Percentiles rank a stretch among this genome's conserved stretches.
Conservation (phyloP, 2,113 vertebrate genomes). For the Gavialis gangeticus region DNA sequence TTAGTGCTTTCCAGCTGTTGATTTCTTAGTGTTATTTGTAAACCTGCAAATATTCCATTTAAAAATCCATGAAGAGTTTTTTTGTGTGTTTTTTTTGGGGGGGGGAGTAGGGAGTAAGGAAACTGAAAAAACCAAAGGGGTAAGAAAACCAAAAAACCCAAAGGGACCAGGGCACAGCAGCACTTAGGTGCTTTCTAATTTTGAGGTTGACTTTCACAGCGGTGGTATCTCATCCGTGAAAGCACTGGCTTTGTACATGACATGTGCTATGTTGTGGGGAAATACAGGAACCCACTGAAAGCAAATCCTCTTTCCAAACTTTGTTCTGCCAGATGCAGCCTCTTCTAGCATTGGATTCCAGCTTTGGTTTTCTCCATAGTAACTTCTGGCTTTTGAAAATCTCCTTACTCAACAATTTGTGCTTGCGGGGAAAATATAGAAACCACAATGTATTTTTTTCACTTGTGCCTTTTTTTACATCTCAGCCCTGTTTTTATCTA, state of each 20-base stretch:
- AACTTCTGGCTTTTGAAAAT: slow-evolving; percentile 81
- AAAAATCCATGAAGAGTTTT: slow-evolving; percentile 14
- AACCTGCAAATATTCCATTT: background rate
- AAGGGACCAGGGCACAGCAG: slow-evolving; percentile 6
- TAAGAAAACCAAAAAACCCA: slow-evolving; percentile 11
- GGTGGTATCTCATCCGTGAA: slow-evolving; percentile 22
- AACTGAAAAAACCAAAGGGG: background rate
- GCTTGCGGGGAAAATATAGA: slow-evolving; percentile 69
- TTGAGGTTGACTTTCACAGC: slow-evolving; percentile 32
- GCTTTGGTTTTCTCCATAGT: slow-evolving; percentile 69
- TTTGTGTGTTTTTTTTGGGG: slow-evolving; percentile 22
- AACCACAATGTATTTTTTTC: slow-evolving; percentile 61
- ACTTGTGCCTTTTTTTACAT: slow-evolving; percentile 59
- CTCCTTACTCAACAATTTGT: slow-evolving; percentile 80
- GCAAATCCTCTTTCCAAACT: slow-evolving; percentile 51
- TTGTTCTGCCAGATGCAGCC: slow-evolving; percentile 58
- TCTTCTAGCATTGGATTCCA: slow-evolving; percentile 45
- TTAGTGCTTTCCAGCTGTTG: slow-evolving; percentile 21
- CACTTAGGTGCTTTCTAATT: slow-evolving; percentile 45
- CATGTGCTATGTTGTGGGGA: slow-evolving; percentile 5
- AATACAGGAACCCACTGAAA: slow-evolving; percentile 25
- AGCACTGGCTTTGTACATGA: background rate
- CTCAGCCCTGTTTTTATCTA: slow-evolving; percentile 73
- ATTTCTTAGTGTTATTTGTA: background rate
- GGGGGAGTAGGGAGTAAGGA: background rate